Evolutionary conservation across 2,113 vertebrate genomes (phyloP).

Genomic region (Condylura cristata): DNA sequence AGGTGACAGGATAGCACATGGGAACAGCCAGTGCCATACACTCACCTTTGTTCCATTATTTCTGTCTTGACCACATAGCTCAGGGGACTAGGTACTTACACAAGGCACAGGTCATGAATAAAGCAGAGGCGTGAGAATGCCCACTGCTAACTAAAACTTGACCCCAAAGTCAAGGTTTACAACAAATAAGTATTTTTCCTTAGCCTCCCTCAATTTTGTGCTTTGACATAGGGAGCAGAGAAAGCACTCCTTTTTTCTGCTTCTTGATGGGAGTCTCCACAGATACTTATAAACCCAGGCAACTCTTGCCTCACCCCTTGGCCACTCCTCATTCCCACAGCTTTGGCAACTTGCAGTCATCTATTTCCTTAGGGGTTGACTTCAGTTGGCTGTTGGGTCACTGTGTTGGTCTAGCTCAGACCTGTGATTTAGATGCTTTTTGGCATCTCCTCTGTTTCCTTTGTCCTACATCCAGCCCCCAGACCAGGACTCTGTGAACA

Average conservation of each 20-base stretch:
- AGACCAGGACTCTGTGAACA: neutral
- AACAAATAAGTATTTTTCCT: no score
- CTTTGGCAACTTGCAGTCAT: neutral
- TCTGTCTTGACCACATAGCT: conserved; percentile 41
- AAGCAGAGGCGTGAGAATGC: neutral
- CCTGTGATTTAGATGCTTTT: neutral
- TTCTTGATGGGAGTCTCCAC: neutral
- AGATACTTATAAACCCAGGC: neutral
- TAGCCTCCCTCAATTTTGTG: neutral
- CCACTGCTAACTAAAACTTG: no score
- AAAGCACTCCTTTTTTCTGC: neutral
- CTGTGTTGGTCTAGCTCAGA: neutral
- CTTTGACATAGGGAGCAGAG: neutral
- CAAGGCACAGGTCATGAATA: neutral
- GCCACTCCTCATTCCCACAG: neutral
- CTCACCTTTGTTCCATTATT: neutral
- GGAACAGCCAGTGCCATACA: neutral
- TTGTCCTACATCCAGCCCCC: neutral
- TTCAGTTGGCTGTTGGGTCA: neutral
- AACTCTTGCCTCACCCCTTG: neutral
- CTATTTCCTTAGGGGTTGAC: neutral
- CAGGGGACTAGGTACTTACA: neutral
- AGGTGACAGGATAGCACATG: neutral
- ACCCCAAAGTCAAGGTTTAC: no score
- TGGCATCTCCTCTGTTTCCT: neutral